Conservation (phyloP, 2,888 invertebrate genomes). For the Heterodera filipjevi region DNA sequence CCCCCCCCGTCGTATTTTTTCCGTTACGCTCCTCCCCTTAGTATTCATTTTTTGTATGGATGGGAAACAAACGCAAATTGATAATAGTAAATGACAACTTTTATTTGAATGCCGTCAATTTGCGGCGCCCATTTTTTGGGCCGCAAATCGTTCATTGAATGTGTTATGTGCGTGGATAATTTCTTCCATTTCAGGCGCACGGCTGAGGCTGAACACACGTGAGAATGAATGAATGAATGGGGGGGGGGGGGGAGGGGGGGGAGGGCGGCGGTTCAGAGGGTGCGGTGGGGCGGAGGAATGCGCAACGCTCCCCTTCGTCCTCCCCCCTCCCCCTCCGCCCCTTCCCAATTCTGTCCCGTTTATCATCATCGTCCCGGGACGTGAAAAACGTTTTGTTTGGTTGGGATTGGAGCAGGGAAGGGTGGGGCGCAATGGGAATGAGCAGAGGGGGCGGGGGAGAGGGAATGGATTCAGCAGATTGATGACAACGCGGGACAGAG, state of each 20-base stretch:
- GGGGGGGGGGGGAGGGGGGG: background rate
- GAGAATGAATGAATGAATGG: background rate
- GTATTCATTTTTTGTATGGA: too few relatives aligned
- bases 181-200: background rate
- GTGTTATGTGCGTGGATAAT: background rate
- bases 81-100: too few relatives aligned
- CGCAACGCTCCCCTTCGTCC: background rate
- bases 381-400: background rate
- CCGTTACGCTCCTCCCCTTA: too few relatives aligned
- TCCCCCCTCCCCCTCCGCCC: background rate
- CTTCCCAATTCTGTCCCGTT: background rate
- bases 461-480: constrained; percentile 13
- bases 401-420: background rate
- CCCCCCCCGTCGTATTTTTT: too few relatives aligned
- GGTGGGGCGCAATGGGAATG: constrained; percentile 14
- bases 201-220: constrained; percentile 10
- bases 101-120: background rate
- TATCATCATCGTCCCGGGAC: constrained; percentile 11
- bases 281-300: constrained; percentile 6
- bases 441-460: background rate
- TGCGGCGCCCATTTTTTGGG: background rate
- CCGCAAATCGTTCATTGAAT: background rate
- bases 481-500: constrained; percentile 10
- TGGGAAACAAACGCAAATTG: too few relatives aligned
- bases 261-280: background rate